These are phyloP conservation scores for Raja brachyura DNA, from an alignment of 2,113 vertebrate genomes.

Conservation along the genomic window DNA sequence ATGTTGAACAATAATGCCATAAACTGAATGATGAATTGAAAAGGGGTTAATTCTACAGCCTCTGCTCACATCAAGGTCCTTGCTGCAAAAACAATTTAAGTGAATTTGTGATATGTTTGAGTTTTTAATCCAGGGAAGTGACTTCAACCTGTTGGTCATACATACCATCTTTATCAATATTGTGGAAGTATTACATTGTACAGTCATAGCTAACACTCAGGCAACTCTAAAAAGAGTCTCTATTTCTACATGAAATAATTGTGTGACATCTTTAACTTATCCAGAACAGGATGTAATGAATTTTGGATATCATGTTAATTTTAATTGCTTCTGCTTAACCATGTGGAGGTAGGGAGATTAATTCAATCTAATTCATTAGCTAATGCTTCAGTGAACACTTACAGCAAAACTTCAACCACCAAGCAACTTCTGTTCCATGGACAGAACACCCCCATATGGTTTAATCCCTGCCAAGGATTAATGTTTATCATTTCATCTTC, in stretches of 20 bases:
- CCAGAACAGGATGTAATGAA: conserved; percentile 11
- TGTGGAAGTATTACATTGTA: background rate
- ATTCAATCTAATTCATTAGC: conserved; percentile 23
- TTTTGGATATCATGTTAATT: conserved; percentile 26
- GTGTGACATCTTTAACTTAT: background rate
- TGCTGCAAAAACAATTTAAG: background rate
- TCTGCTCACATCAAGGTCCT: background rate
- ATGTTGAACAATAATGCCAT: too few species aligned
- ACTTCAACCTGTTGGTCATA: background rate
- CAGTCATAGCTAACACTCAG: background rate
- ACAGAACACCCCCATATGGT: background rate
- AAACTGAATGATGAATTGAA: too few species aligned
- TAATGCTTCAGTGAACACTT: background rate
- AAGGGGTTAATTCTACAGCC: background rate
- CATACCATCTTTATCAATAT: background rate
- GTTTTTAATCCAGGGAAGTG: background rate
- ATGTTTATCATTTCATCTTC: background rate
- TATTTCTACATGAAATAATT: conserved; percentile 27
- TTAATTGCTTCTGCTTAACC: conserved; percentile 11
- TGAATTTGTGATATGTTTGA: background rate
- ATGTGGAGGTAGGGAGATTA: background rate
- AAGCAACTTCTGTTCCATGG: background rate
- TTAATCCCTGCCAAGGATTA: background rate
- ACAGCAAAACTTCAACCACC: background rate
- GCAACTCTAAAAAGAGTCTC: background rate